A percentile compares a stretch with the other conserved stretches of the same genome.
These are phyloP conservation scores for Drosophila eugracilis DNA, from an alignment of 1,140 invertebrate species.

Conservation along the genomic window DNA sequence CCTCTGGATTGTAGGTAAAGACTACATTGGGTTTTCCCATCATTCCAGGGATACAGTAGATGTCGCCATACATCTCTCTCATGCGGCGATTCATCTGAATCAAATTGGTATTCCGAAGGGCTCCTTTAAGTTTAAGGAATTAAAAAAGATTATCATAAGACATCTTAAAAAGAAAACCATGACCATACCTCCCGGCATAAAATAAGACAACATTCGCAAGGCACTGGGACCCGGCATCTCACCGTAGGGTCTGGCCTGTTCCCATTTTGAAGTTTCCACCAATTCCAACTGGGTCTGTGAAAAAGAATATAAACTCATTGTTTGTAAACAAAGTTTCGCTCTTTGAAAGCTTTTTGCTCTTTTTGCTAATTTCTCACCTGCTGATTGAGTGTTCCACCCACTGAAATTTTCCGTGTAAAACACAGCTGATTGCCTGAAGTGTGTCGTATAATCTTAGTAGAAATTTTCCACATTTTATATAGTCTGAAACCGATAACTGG, in stretches of 20 bases:
- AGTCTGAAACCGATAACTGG: neutral
- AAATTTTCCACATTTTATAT: conserved; percentile 36
- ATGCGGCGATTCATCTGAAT: conserved; percentile 63
- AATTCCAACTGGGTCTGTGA: conserved; percentile 41
- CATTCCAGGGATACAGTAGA: conserved; percentile 62
- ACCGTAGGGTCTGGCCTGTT: conserved; percentile 51
- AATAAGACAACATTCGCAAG: conserved; percentile 45
- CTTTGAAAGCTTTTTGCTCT: conserved; percentile 22
- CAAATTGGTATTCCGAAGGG: conserved; percentile 55
- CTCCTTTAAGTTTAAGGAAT: conserved; percentile 22
- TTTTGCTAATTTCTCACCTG: conserved; percentile 46
- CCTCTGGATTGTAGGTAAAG: conserved; percentile 70
- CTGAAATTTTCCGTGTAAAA: conserved; percentile 24
- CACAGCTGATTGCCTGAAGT: conserved; percentile 36
- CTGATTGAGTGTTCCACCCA: conserved; percentile 31
- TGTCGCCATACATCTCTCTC: conserved; percentile 68
- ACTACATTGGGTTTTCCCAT: conserved; percentile 71
- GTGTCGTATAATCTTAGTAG: neutral
- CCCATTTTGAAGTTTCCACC: conserved; percentile 58
- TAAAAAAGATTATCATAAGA: neutral
- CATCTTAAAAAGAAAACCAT: neutral
- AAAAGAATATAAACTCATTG: conserved; percentile 19
- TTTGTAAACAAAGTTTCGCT: conserved; percentile 66
- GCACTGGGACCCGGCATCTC: conserved; percentile 60
- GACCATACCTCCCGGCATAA: conserved; percentile 65